Evolutionary conservation across 1,140 invertebrate species (phyloP).

Genomic region (Tenebrio molitor): DNA sequence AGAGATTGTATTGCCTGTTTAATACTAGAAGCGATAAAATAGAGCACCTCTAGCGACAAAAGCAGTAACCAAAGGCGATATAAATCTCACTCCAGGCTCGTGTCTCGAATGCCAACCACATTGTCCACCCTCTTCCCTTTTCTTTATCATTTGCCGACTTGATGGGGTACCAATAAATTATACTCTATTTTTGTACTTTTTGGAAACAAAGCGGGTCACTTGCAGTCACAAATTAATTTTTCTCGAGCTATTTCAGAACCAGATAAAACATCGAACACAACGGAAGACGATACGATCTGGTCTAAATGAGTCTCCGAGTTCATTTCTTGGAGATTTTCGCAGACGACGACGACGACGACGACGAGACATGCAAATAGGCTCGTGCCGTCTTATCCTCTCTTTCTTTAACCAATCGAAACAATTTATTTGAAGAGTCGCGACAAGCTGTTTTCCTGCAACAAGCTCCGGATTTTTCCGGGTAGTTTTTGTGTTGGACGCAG

Average conservation of each 20-base stretch:
- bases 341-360: too few species aligned
- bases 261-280: not conserved
- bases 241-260: not conserved
- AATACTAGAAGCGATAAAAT: constrained; percentile 59
- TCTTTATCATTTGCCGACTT: constrained; percentile 63
- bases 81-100: constrained; percentile 63
- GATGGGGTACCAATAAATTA: constrained; percentile 64
- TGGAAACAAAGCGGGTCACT: constrained; percentile 14
- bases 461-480: not conserved
- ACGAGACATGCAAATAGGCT: constrained; percentile 32
- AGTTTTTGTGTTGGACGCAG: not conserved
- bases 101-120: constrained; percentile 61
- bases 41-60: constrained; percentile 52
- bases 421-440: not conserved
- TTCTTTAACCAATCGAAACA: not conserved
- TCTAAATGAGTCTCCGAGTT: constrained; percentile 29
- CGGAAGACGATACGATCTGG: constrained; percentile 3
- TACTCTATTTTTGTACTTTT: constrained; percentile 42
- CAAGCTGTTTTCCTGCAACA: constrained; percentile 13
- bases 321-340: constrained; percentile 33
- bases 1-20: constrained; percentile 53
- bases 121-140: constrained; percentile 55
- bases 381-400: not conserved
- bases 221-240: constrained; percentile 24
- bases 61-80: constrained; percentile 58